Evolutionary conservation across 2,888 invertebrate genomes (phyloP), one percentile per base, ranked within the genome.

Genomic region (Balanococcus diminutus): DNA sequence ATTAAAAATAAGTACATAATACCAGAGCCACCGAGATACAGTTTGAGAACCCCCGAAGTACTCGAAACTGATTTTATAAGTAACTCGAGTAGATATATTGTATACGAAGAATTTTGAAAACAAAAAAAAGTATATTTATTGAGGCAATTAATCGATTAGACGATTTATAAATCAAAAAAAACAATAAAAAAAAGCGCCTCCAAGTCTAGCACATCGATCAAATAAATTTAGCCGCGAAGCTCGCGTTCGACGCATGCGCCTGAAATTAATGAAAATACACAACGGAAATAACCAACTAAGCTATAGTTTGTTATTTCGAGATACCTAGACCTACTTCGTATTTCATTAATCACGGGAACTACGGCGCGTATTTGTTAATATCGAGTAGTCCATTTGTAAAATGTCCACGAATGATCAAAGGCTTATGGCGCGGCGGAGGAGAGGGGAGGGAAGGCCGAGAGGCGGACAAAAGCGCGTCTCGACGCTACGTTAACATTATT

Each of bases 301-400:
- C 51, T 8, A 5, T n/a, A n/a, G 51, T 5, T 6, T 9, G 14
- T 42, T 42, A 11, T 42, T 11, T 42, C 8, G 42, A 9, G 14
- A 14, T 11, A 42, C 11, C 42, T 42, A n/a, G n/a, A 42, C 56
- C 14, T 46, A 46, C 9, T 56, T 56, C 5, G 28, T 79, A 79
- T 79, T 84, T 84, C 84, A 84, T 84, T 84, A 84, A 84, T 84
- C 84, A 84, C 56, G 32, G 28, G 83, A 51, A 36, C 36, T 25
- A 67, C 56, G 67, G 67, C 36, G n/a, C 39, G 36, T 84, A 25
- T 39, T 36, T 25, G 31, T 67, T 61, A 84, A 84, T 84, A 84
- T 84, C 84, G 67, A 84, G 84, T 39, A 84, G 84, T 84, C 75
- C 84, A 84, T 84, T 84, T 84, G 84, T 84, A 84, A 84, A 67